Evolutionary conservation across 2,113 vertebrate genomes (phyloP).

Genomic region (Semicossyphus pulcher): DNA sequence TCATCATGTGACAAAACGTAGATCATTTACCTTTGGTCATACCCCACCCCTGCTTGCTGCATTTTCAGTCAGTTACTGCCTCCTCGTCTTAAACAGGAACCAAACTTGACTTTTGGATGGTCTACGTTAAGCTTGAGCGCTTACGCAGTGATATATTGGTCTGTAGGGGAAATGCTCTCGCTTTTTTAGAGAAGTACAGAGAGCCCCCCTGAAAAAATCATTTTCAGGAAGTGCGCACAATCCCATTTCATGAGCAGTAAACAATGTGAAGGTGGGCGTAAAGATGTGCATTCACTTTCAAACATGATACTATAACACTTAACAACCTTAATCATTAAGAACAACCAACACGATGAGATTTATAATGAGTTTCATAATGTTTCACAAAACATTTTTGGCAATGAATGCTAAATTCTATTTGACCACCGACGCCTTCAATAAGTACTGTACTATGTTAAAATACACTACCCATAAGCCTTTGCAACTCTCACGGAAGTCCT

Average conservation of each 20-base stretch:
- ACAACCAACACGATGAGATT: background rate
- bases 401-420: too few relatives aligned
- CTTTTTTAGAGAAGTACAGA: background rate
- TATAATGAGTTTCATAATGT: too few relatives aligned
- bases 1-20: constrained; percentile 53
- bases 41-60: background rate
- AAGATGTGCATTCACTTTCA: background rate
- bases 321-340: background rate
- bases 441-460: background rate
- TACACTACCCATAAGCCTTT: constrained; percentile 71
- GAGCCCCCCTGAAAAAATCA: background rate
- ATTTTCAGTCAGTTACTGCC: background rate
- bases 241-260: background rate
- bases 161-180: background rate
- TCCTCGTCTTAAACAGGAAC: background rate
- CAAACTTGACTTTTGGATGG: fast-evolving
- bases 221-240: constrained; percentile 60
- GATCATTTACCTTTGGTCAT: constrained; percentile 40
- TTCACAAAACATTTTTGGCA: background rate
- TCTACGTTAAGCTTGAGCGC: background rate
- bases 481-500: constrained; percentile 69
- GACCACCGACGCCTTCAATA: too few relatives aligned
- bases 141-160: too few relatives aligned
- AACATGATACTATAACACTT: background rate
- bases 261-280: background rate